Evolutionary conservation across 2,888 invertebrate genomes (phyloP).

Genomic region (Seira sanloemensis): DNA sequence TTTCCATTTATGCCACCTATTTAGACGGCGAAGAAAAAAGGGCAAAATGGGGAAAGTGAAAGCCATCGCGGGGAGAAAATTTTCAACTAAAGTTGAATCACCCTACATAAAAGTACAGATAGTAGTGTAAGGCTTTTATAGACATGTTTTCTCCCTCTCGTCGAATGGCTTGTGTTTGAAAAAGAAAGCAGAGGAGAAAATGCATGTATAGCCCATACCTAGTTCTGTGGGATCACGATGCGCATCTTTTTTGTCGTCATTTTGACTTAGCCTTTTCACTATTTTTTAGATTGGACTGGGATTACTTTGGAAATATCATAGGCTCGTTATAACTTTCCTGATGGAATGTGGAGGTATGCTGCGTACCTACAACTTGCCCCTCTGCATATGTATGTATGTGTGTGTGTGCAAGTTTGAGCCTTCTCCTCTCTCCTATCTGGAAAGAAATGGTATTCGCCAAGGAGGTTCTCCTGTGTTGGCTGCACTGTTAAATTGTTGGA

Average conservation of each 20-base stretch:
- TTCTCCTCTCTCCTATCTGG: conserved; percentile 19
- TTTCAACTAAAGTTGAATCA: conserved; percentile 41
- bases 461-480: conserved; percentile 21
- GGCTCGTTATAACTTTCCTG: conserved; percentile 33
- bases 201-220: neutral
- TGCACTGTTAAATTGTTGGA: conserved; percentile 57
- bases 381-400: neutral
- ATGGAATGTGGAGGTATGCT: neutral
- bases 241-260: conserved; percentile 57
- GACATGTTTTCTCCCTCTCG: conserved; percentile 22
- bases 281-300: conserved; percentile 63
- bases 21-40: neutral
- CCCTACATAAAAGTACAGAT: conserved; percentile 50
- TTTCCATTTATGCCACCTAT: conserved; percentile 9
- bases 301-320: conserved; percentile 53
- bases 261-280: conserved; percentile 56
- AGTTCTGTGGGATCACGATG: conserved; percentile 16
- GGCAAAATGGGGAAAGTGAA: conserved; percentile 34
- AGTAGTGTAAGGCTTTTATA: neutral
- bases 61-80: conserved; percentile 44
- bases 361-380: neutral
- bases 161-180: neutral
- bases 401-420: neutral
- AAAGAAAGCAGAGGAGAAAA: conserved; percentile 8
- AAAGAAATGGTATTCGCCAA: conserved; percentile 24